These are phyloP conservation scores for Poliocrania exsul DNA, from an alignment of 2,797 vertebrate species.

Conservation along the genomic window DNA sequence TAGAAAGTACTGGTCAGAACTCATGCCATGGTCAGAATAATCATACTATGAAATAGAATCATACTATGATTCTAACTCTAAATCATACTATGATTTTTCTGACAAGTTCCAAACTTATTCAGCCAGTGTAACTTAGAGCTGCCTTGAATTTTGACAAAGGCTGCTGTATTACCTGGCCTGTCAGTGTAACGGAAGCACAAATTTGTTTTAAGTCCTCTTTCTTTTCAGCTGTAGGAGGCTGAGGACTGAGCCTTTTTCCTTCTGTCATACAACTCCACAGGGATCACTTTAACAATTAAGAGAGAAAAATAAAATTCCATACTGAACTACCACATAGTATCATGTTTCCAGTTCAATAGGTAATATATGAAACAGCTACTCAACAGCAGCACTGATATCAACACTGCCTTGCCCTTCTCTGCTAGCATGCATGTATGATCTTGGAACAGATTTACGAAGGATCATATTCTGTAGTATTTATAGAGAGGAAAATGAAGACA, in stretches of 20 bases:
- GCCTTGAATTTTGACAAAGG: background rate
- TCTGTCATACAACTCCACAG: background rate
- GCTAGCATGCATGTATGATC: background rate
- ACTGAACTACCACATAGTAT: background rate
- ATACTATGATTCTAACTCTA: background rate
- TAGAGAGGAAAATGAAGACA: background rate
- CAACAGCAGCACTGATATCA: background rate
- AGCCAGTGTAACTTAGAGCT: background rate
- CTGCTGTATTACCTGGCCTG: background rate
- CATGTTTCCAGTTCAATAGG: background rate
- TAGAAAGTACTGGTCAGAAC: background rate
- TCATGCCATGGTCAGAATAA: background rate
- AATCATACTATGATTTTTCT: background rate
- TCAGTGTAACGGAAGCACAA: background rate
- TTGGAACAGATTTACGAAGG: background rate
- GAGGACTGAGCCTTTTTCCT: background rate
- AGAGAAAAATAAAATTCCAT: background rate
- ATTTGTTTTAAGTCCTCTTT: background rate
- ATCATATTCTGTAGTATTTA: background rate
- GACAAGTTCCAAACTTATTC: background rate
- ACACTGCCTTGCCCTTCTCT: background rate
- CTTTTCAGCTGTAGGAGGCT: background rate
- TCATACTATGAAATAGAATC: background rate
- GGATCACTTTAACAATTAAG: constrained; percentile 5
- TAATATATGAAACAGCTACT: background rate